A percentile compares a stretch with the other conserved stretches of the same genome.
Conservation (phyloP, 2,888 invertebrate species). For the Cremastinae sp. region DNA sequence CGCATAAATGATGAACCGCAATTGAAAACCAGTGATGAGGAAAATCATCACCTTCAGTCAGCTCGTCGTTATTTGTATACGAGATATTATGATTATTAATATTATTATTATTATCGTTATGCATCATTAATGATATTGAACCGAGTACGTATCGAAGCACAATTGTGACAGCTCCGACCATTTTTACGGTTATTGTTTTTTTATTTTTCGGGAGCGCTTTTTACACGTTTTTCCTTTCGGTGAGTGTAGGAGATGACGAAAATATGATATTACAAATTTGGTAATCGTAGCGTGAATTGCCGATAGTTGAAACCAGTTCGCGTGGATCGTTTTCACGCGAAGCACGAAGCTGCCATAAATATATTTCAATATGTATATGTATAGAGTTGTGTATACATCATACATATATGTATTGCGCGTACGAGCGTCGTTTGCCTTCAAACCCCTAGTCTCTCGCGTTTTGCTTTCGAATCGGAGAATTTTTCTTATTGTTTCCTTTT, state of each 20-base stretch:
- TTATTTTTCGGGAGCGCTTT: conserved; percentile 14
- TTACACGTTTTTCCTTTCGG: conserved; percentile 1
- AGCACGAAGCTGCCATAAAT: conserved; percentile 59
- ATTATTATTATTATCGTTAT: conserved; percentile 43
- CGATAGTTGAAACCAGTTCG: conserved; percentile 44
- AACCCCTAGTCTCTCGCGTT: conserved; percentile 48
- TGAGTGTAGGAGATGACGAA: conserved; percentile 12
- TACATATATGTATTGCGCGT: conserved; percentile 13
- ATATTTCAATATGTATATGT: conserved; percentile 43
- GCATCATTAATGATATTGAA: conserved; percentile 40
- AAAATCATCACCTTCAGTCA: conserved; percentile 39
- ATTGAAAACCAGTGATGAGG: conserved; percentile 22
- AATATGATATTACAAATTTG: conserved; percentile 42
- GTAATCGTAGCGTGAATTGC: conserved; percentile 43
- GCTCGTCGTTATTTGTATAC: conserved; percentile 55
- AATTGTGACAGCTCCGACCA: conserved; percentile 23
- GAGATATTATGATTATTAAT: conserved; percentile 34
- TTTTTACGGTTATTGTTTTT: conserved; percentile 25
- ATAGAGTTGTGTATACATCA: background rate
- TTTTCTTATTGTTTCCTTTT: conserved; percentile 35
- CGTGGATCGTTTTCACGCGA: conserved; percentile 43
- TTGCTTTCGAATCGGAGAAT: conserved; percentile 16
- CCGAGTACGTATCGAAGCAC: conserved; percentile 27
- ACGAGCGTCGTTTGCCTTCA: conserved; percentile 16
- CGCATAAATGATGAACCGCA: background rate